Base-by-base conservation (phyloP, 2,888 invertebrate genomes). In the Eristalis arbustorum region DNA sequence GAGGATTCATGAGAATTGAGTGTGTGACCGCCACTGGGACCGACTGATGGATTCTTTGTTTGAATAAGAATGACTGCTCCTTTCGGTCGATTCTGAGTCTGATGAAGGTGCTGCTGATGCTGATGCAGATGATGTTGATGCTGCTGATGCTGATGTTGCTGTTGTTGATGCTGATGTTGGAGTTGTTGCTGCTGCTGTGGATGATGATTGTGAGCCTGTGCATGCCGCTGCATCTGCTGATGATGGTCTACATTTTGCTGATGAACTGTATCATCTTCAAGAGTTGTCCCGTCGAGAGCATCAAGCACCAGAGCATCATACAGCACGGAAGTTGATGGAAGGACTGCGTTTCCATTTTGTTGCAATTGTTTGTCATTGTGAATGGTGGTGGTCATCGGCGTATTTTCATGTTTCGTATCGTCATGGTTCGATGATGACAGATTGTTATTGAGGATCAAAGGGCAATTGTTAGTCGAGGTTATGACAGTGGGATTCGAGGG, bases 241-340 rank as follows among this genome's bases (percentile, higher is more conserved):
- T 8, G 5, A 74, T 62, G 8, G 67, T 69, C 66, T 42, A 25
- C 42, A 10, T 22, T 57, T 66, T 78, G 85, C 4, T 73, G 57
- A 11, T 64, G 23, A 18, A 77, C 75, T 6, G 81, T 83, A 0
- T 88, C 90, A 4, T 91, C 90, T 23, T 90, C 90, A 0, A 90
- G 89, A 8, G 90, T 90, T 64, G 91, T 90, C 63, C 91, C 91
- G 75, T 92, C 91, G 78, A 92, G 78, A 1, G 92, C 91, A 77
- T 92, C 92, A 77, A 92, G 82, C 14, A 92, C 92, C 34, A 92
- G 67, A 18, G 92, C 92, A 88, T 92, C 92, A 71, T 92, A 92
- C 13, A 92, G 89, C 82, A 92, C 90, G 0, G 87, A 87, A 59
- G 87, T 87, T 0, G 87, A 87, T 71, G 87, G 87, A 13, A 87